phyloP scores from a whole-genome alignment of 2,797 vertebrate genomes.

The Clarias fuscus region DNA sequence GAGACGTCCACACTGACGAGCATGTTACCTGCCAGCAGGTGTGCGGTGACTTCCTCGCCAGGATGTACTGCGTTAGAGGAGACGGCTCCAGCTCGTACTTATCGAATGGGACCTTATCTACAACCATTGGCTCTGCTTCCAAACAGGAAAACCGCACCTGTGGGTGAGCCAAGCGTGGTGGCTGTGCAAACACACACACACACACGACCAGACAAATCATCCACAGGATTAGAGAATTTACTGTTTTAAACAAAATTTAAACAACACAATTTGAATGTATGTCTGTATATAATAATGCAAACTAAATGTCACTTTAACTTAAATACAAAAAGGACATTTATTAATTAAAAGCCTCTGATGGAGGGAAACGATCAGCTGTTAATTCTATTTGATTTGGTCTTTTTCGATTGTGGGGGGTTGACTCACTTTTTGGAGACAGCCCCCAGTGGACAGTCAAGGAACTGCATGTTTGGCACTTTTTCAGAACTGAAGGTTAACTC shows the following conservation, averaged over 20 bases:
- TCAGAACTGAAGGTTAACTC: no score
- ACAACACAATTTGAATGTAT: not conserved
- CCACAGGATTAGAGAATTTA: not conserved
- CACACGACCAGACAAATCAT: not conserved
- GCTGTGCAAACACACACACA: constrained; percentile 68
- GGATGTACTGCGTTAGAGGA: constrained; percentile 90
- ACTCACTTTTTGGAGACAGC: no score
- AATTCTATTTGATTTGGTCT: no score
- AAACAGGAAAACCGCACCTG: constrained; percentile 91
- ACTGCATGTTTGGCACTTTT: no score
- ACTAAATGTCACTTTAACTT: not conserved
- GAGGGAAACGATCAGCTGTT: not conserved
- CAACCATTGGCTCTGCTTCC: constrained; percentile 97
- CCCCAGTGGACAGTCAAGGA: no score
- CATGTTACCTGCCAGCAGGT: constrained; percentile 94
- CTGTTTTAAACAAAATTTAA: not conserved
- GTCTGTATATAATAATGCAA: not conserved
- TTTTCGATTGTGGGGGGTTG: no score
- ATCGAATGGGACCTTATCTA: constrained; percentile 98
- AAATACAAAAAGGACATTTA: not conserved
- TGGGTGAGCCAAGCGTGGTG: constrained; percentile 91
- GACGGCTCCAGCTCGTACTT: constrained; percentile 98
- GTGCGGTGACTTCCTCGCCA: constrained; percentile 94
- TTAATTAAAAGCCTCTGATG: not conserved
- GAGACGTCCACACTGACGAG: not conserved